These are phyloP conservation scores for Megalops atlanticus DNA, from an alignment of 2,113 vertebrate species.

Conservation along the genomic window DNA sequence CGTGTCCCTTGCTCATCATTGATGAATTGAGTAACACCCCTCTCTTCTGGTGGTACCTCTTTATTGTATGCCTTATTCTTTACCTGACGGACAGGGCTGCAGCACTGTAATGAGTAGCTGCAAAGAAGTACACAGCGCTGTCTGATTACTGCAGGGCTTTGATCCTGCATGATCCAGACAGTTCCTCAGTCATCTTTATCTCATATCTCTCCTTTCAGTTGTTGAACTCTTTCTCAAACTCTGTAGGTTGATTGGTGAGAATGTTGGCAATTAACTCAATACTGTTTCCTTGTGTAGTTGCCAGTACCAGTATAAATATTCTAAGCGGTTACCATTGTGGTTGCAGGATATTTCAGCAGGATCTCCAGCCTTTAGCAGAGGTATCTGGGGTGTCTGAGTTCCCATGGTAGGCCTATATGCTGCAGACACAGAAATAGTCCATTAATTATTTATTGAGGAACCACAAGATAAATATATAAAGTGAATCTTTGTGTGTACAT, in stretches of 20 bases:
- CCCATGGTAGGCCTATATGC: neutral
- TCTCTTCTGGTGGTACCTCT: too few relatives aligned
- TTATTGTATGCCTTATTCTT: neutral
- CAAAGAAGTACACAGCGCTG: neutral
- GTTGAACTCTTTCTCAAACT: slow-evolving; percentile 3
- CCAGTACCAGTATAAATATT: neutral
- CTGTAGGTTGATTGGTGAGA: neutral
- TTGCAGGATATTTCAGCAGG: neutral
- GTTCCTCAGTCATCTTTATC: neutral
- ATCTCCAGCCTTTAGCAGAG: neutral
- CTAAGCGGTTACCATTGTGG: neutral
- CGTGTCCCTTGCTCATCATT: too few relatives aligned
- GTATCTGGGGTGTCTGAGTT: neutral
- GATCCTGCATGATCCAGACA: neutral
- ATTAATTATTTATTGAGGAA: too few relatives aligned
- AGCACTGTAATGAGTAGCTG: neutral
- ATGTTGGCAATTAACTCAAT: neutral
- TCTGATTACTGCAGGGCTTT: neutral
- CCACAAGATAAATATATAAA: too few relatives aligned
- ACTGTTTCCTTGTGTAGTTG: neutral
- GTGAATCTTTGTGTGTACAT: too few relatives aligned
- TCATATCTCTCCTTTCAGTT: neutral
- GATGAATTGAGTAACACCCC: too few relatives aligned
- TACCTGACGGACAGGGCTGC: too few relatives aligned
- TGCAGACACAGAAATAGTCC: neutral